Base-by-base conservation (phyloP, 2,888 invertebrate species). In the Eupithecia insigniata region DNA sequence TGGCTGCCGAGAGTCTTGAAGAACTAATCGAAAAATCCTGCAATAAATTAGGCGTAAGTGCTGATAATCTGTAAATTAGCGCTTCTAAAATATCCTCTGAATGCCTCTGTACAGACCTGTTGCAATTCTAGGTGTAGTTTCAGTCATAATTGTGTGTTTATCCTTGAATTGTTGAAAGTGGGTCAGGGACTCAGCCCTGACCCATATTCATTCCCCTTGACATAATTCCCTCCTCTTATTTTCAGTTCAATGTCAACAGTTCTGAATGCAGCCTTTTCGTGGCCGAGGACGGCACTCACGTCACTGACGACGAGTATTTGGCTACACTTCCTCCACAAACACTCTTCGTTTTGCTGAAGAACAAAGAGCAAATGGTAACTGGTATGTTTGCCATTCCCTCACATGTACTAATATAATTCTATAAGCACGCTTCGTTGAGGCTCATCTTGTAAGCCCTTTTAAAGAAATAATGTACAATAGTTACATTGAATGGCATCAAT, bases 281-380 rank as follows among this genome's bases (percentile, higher is more conserved):
- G 75, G 95, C 96, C 30, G 93, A 95, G 79, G 97, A 97, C 89
- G 97, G 97, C 67, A 96, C 96, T 39, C 92, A 95, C 79, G 95
- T 97, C 26, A 95, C 96, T 62, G 97, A 96, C 81, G 96, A 98
- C 79, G 97, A 97, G 43, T 98, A 97, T 86, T 96, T 98, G 81
- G 90, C 93, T 76, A 97, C 96, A 0, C 84, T 98, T 69, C 96
- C 96, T 66, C 90, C 97, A 0, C 98, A 98, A 87, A 97, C 97
- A 0, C 92, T 97, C 22, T 95, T 98, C 72, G 96, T 97, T 73
- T 87, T 95, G 62, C 90, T 94, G 69, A 90, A 90, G 76, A 84
- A 91, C 70, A 90, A 93, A 78, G 95, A 95, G 80, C 90, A 92
- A 83, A 95, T 95, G 89, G 94, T 95, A 87, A 95, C 95, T 87